Percentiles rank a stretch among this genome's conserved stretches.
These are phyloP conservation scores for Aulostomus chinensis DNA, from an alignment of 2,797 vertebrate species.

Conservation along the genomic window DNA sequence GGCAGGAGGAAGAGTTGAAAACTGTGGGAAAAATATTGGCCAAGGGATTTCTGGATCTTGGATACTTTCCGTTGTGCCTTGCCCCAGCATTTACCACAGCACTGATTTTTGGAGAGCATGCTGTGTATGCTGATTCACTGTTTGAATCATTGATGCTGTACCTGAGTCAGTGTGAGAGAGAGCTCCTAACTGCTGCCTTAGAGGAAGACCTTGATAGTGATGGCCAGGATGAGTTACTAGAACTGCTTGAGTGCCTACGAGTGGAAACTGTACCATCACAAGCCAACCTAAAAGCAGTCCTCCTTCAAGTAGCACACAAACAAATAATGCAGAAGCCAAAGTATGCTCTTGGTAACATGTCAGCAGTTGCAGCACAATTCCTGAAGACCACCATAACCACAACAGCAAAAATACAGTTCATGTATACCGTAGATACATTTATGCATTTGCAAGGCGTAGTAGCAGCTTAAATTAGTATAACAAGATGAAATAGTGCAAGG, in stretches of 20 bases:
- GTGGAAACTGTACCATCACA: not conserved
- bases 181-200: not conserved
- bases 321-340: not conserved
- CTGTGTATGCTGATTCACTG: not conserved
- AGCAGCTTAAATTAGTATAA: no score
- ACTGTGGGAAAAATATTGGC: slow-evolving; percentile 1
- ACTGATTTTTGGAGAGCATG: no score
- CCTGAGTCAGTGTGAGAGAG: slow-evolving; percentile 2
- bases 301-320: slow-evolving; percentile 8
- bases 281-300: not conserved
- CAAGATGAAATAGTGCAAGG: no score
- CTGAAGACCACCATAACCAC: not conserved
- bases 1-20: not conserved
- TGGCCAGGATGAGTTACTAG: slow-evolving; percentile 1
- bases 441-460: no score
- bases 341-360: not conserved
- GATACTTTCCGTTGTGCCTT: not conserved
- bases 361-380: not conserved
- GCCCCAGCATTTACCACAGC: slow-evolving; percentile 8
- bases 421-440: no score
- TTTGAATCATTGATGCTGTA: slow-evolving; percentile 1
- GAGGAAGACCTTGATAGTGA: not conserved
- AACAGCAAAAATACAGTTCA: no score
- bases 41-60: slow-evolving; percentile 2
- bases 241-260: not conserved